Percentiles rank a stretch among this genome's conserved stretches.
Evolutionary conservation across 2,113 vertebrate genomes (phyloP).

Genomic region (Larimichthys crocea): DNA sequence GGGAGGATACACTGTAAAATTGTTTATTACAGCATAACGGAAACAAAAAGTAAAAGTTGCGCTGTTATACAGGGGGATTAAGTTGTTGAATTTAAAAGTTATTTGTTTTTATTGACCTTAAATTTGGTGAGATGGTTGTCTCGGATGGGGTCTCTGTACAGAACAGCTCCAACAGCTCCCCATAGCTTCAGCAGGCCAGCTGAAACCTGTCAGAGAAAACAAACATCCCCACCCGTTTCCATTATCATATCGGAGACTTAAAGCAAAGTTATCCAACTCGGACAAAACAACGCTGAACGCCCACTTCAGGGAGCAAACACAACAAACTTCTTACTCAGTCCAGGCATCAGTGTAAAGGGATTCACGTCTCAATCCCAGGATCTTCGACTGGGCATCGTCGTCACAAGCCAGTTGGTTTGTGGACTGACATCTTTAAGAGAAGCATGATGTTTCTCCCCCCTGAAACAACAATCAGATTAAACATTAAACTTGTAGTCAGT

Average conservation of each 20-base stretch:
- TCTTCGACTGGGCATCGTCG: conserved; percentile 87
- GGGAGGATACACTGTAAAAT: neutral
- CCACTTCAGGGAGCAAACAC: neutral
- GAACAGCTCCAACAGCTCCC: conserved; percentile 99
- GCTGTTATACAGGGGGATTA: neutral
- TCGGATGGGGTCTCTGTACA: conserved; percentile 93
- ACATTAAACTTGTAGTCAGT: conserved; percentile 1
- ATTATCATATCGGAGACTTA: neutral
- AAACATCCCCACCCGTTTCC: neutral
- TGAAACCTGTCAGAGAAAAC: conserved; percentile 83
- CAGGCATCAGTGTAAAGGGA: conserved; percentile 90
- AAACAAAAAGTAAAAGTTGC: too few species aligned
- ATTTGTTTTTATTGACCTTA: conserved; percentile 84
- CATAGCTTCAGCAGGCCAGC: conserved; percentile 92
- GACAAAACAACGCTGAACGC: neutral
- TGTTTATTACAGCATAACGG: neutral
- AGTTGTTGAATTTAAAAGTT: neutral
- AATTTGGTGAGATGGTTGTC: conserved; percentile 99
- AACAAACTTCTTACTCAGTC: conserved; percentile 84
- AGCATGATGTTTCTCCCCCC: conserved; percentile 74
- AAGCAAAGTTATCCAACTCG: conserved; percentile 8
- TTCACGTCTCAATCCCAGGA: conserved; percentile 85
- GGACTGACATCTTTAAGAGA: conserved; percentile 76
- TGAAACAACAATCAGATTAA: conserved; percentile 53
- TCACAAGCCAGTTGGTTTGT: conserved; percentile 73